Evolutionary conservation across 2,797 vertebrate species (phyloP).

Genomic region (Enteromius trimaculatus): DNA sequence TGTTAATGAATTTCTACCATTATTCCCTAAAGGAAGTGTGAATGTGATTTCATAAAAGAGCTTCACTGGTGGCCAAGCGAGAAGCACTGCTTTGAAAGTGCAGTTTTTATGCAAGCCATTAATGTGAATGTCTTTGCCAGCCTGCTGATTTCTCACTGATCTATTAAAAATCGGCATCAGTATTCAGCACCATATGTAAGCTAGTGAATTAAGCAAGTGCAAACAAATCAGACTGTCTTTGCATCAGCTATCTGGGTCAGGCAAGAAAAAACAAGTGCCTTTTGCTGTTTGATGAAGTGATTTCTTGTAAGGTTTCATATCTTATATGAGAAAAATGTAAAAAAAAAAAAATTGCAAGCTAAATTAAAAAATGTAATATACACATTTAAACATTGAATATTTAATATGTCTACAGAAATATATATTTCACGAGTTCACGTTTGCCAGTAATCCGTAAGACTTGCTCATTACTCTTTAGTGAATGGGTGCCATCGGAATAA

Average conservation of each 20-base stretch:
- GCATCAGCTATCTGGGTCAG: slow-evolving; percentile 37
- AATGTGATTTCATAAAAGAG: slow-evolving; percentile 5
- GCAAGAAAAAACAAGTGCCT: neutral
- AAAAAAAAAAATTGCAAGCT: neutral
- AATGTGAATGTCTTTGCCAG: slow-evolving; percentile 21
- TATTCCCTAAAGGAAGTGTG: neutral
- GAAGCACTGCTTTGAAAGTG: neutral
- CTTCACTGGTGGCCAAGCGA: neutral
- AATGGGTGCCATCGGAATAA: neutral
- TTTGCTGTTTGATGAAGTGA: neutral
- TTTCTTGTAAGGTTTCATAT: neutral
- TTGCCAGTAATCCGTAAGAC: neutral
- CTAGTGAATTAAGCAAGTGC: slow-evolving; percentile 42
- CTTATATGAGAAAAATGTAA: slow-evolving; percentile 6
- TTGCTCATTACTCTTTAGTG: neutral
- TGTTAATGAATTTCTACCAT: neutral
- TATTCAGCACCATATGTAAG: slow-evolving; percentile 19
- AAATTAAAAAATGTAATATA: neutral
- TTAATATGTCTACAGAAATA: neutral
- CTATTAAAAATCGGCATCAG: slow-evolving; percentile 29
- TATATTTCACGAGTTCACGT: too few relatives aligned
- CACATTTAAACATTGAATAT: too few relatives aligned
- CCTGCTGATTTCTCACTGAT: slow-evolving; percentile 16
- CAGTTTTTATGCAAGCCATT: neutral
- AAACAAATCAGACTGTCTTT: slow-evolving; percentile 39